phyloP scores from a whole-genome alignment of 2,888 invertebrate species.

The Pseudococcus jackbeardsleyi region DNA sequence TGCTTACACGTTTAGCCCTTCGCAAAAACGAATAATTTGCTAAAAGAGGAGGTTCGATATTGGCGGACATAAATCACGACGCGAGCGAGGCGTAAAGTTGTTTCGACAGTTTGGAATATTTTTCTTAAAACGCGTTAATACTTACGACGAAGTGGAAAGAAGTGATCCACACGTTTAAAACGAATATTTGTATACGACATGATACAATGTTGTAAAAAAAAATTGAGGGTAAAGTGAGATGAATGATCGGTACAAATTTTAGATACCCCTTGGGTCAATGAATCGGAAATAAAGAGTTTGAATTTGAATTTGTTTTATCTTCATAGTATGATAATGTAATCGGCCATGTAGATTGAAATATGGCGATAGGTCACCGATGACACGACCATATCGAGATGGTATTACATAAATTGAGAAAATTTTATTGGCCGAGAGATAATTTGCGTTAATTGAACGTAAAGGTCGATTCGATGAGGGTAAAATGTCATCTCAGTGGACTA shows the following conservation, averaged over 20 bases:
- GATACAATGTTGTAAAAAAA: neutral
- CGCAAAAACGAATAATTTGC: neutral
- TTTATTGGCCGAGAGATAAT: neutral
- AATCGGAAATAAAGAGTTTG: constrained; percentile 33
- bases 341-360: neutral
- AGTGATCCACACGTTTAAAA: neutral
- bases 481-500: neutral
- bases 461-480: neutral
- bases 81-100: constrained; percentile 8
- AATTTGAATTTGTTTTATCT: constrained; percentile 51
- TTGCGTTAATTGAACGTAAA: neutral
- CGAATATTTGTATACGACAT: neutral
- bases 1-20: neutral
- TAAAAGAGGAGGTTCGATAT: neutral
- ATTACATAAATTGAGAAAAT: neutral
- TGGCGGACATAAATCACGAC: constrained; percentile 41
- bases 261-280: constrained; percentile 26
- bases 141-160: neutral
- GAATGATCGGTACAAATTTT: neutral
- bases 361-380: neutral
- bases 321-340: constrained; percentile 9
- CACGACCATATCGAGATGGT: neutral
- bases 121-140: neutral
- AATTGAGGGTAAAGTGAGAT: neutral
- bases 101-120: constrained; percentile 33